phyloP scores from a whole-genome alignment of 2,113 vertebrate genomes.

The Pedionomus torquatus region DNA sequence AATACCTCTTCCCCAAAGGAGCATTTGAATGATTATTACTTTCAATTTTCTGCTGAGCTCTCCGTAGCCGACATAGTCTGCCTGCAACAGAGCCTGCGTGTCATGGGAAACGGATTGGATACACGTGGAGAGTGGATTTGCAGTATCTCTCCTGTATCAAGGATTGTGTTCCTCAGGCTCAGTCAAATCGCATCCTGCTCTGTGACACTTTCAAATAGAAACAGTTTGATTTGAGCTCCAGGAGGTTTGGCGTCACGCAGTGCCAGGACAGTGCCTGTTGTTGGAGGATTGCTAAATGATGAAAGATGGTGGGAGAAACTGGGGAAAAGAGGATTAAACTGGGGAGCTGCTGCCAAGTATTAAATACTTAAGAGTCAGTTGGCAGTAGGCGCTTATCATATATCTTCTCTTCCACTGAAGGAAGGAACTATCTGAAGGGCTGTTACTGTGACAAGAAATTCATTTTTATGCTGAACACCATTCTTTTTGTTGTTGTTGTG shows the following conservation, averaged over 20 bases:
- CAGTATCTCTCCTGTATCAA: not conserved
- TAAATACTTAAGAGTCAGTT: slow-evolving; percentile 3
- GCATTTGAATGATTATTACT: not conserved
- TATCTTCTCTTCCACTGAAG: not conserved
- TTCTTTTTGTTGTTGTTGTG: not conserved
- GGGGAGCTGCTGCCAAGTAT: slow-evolving; percentile 20
- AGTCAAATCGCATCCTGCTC: not conserved
- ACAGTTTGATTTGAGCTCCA: not conserved
- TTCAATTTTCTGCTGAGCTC: not conserved
- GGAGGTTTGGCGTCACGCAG: not conserved
- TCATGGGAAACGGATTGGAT: not conserved
- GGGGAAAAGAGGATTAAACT: slow-evolving; percentile 35
- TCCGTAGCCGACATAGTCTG: rapidly evolving
- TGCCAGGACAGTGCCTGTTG: not conserved
- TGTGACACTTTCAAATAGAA: not conserved
- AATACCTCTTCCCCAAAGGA: not conserved
- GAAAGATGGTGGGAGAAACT: slow-evolving; percentile 5
- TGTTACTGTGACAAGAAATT: not conserved
- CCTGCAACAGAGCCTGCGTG: not conserved
- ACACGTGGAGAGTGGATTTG: not conserved
- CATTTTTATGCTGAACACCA: not conserved
- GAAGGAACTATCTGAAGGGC: not conserved
- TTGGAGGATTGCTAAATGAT: not conserved
- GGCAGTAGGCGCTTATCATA: not conserved
- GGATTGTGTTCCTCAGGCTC: not conserved